Percentiles rank a stretch among this genome's conserved stretches.
These are phyloP conservation scores for Caenorhabditis sp. DNA, from an alignment of 2,888 invertebrate genomes.

Conservation along the genomic window DNA sequence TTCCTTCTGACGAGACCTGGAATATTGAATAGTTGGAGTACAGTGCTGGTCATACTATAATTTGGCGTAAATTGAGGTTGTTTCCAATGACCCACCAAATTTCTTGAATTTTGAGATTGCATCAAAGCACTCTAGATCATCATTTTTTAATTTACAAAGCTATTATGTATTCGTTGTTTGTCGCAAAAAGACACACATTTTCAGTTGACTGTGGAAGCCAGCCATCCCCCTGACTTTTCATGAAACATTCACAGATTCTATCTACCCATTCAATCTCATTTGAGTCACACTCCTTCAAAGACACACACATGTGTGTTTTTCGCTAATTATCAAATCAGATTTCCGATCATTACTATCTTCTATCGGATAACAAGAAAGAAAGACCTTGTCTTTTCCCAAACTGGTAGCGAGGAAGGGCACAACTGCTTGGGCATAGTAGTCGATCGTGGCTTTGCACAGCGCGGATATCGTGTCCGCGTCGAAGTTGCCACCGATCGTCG, in stretches of 20 bases:
- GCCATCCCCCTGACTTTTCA: background rate
- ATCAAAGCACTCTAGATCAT: no score
- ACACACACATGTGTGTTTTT: slow-evolving; percentile 26
- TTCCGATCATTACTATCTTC: slow-evolving; percentile 35
- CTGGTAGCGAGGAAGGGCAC: slow-evolving; percentile 55
- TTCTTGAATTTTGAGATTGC: no score
- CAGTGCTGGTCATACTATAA: no score
- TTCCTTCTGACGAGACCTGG: slow-evolving; percentile 73
- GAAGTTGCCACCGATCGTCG: slow-evolving; percentile 38
- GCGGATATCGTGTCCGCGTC: slow-evolving; percentile 49
- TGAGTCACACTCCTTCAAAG: slow-evolving; percentile 33
- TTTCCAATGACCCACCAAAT: no score
- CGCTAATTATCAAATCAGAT: slow-evolving; percentile 6
- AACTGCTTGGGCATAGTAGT: slow-evolving; percentile 46
- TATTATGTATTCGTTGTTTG: no score
- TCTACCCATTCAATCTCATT: background rate
- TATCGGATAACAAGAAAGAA: background rate
- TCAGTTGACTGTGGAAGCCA: no score
- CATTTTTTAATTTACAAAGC: no score
- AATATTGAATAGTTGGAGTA: no score
- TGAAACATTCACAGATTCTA: slow-evolving; percentile 4
- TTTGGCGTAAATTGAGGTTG: no score
- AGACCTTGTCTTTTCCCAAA: slow-evolving; percentile 45
- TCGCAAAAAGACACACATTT: no score
- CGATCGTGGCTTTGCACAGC: slow-evolving; percentile 47